A percentile compares a stretch with the other conserved stretches of the same genome.
phyloP scores from a whole-genome alignment of 2,113 vertebrate species.

The Fregata magnificens region DNA sequence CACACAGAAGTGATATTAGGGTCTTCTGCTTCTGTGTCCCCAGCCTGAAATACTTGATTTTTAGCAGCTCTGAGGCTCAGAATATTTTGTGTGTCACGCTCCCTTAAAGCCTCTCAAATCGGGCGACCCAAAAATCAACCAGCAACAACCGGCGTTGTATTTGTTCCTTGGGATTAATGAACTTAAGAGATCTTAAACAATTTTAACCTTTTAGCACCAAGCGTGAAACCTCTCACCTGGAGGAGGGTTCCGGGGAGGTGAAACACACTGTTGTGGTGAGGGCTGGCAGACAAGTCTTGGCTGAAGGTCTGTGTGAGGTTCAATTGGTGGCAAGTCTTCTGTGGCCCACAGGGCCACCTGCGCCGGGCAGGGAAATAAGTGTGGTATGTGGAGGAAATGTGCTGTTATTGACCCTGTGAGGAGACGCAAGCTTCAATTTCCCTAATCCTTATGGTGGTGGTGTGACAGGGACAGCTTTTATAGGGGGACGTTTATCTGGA shows the following conservation, averaged over 20 bases:
- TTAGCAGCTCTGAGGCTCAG: not conserved
- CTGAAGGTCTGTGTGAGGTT: not conserved
- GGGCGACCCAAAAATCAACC: not conserved
- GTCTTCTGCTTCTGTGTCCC: not conserved
- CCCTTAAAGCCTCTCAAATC: not conserved
- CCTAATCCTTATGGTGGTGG: not conserved
- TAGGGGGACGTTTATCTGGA: not conserved
- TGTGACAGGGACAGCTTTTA: not conserved
- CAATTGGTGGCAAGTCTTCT: not conserved
- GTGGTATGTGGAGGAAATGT: not conserved
- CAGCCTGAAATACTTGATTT: not conserved
- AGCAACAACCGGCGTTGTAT: accelerated
- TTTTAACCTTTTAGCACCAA: not conserved
- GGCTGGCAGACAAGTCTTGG: not conserved
- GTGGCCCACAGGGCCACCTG: not conserved
- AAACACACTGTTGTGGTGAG: not conserved
- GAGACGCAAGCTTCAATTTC: not conserved
- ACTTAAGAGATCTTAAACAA: not conserved
- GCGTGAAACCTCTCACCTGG: not conserved
- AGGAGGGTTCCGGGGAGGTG: not conserved
- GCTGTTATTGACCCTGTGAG: not conserved
- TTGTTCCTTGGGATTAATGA: not conserved
- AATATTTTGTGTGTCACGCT: not conserved
- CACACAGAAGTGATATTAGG: not conserved
- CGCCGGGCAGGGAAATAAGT: accelerated